phyloP scores from a whole-genome alignment of 2,888 invertebrate genomes.

The Noctua janthina region DNA sequence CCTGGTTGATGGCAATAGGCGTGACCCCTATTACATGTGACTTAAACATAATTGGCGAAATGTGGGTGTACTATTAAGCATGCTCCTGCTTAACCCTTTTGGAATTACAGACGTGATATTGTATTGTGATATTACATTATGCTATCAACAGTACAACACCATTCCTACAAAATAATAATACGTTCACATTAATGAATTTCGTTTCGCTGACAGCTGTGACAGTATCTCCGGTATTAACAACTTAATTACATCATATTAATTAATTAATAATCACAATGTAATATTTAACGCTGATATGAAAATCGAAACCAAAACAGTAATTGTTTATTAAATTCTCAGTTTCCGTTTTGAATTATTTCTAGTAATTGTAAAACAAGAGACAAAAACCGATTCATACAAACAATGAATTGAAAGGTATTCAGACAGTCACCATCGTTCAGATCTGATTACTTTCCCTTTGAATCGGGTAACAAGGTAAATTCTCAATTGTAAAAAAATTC shows the following conservation, averaged over 20 bases:
- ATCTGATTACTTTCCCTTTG: constrained; percentile 56
- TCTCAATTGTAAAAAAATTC: constrained; percentile 47
- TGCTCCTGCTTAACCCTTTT: neutral
- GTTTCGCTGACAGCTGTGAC: constrained; percentile 26
- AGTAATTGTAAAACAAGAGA: neutral
- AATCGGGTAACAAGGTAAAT: constrained; percentile 52
- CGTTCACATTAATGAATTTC: constrained; percentile 2
- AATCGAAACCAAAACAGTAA: constrained; percentile 13
- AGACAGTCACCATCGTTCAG: constrained; percentile 40
- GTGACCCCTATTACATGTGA: neutral
- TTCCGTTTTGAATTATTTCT: neutral
- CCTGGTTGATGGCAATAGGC: neutral
- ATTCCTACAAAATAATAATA: constrained; percentile 13
- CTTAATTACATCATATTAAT: constrained; percentile 45
- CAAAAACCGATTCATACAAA: constrained; percentile 9
- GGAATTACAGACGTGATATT: neutral
- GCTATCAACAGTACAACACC: neutral
- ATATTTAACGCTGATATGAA: constrained; percentile 26
- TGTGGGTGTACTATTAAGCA: neutral
- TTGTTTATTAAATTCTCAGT: neutral
- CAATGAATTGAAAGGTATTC: constrained; percentile 18
- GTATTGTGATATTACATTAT: neutral
- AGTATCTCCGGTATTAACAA: constrained; percentile 16
- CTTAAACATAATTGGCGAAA: neutral
- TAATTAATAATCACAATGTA: constrained; percentile 15